These are phyloP conservation scores for Tineola bisselliella DNA, from an alignment of 2,888 invertebrate genomes.

Conservation along the genomic window DNA sequence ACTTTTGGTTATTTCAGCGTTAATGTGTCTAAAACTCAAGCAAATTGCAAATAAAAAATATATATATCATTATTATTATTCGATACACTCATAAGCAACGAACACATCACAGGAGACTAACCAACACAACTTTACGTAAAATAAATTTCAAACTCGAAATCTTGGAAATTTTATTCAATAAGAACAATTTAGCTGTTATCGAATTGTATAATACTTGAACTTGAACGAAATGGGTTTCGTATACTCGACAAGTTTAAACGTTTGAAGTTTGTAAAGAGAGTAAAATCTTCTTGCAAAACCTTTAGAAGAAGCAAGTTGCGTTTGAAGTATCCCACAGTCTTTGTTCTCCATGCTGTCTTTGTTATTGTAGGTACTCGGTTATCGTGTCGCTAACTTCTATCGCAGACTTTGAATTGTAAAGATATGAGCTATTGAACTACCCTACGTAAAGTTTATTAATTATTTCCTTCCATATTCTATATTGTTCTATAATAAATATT, in stretches of 20 bases:
- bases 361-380: not conserved
- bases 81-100: too few relatives aligned
- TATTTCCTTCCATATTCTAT: not conserved
- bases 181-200: not conserved
- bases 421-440: not conserved
- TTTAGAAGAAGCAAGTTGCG: not conserved
- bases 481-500: too few relatives aligned
- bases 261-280: not conserved
- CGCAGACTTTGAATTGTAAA: not conserved
- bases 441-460: not conserved
- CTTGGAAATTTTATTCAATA: not conserved
- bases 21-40: too few relatives aligned
- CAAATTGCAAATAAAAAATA: too few relatives aligned
- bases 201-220: not conserved
- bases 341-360: not conserved
- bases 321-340: not conserved
- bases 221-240: not conserved
- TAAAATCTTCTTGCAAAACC: not conserved
- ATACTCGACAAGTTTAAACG: not conserved
- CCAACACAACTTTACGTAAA: too few relatives aligned
- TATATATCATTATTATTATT: too few relatives aligned
- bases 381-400: conserved; percentile 1
- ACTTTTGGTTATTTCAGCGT: too few relatives aligned
- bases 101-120: too few relatives aligned
- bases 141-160: not conserved